These are phyloP conservation scores for Condylura cristata DNA, from an alignment of 2,113 vertebrate species.

Conservation along the genomic window DNA sequence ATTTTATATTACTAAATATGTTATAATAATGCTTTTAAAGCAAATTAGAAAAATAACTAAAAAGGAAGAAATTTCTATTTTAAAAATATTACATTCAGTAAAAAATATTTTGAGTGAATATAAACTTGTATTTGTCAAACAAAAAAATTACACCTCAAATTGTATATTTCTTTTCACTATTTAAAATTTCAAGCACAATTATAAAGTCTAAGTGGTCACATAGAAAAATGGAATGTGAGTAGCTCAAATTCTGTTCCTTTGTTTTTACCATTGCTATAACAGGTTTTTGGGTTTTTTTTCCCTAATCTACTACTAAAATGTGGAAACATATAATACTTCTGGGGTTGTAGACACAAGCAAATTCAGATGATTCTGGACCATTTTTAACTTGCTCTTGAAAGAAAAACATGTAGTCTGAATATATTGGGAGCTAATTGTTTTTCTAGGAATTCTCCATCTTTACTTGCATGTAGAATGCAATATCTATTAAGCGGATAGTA, in stretches of 20 bases:
- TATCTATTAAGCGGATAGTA: background rate
- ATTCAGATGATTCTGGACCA: background rate
- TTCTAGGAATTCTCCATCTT: background rate
- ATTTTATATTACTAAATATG: too few species aligned
- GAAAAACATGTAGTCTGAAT: background rate
- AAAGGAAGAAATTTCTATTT: background rate
- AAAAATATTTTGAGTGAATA: constrained; percentile 20
- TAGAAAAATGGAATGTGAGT: constrained; percentile 21
- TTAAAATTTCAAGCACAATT: constrained; percentile 32
- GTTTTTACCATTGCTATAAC: background rate
- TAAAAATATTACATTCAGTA: constrained; percentile 23
- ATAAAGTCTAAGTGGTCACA: background rate
- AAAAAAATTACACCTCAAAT: constrained; percentile 9
- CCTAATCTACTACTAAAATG: background rate
- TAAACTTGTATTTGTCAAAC: constrained; percentile 21
- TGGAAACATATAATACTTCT: background rate
- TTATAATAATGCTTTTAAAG: constrained; percentile 8
- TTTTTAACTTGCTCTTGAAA: constrained; percentile 13
- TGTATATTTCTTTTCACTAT: background rate
- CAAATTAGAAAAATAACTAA: background rate
- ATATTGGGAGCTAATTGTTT: background rate
- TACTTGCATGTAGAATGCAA: background rate
- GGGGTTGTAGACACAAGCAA: background rate
- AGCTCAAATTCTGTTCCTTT: background rate
- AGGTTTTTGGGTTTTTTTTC: constrained; percentile 33